Percentiles rank a stretch among this genome's conserved stretches.
phyloP scores from a whole-genome alignment of 2,888 invertebrate genomes.

The Drosophila testacea region DNA sequence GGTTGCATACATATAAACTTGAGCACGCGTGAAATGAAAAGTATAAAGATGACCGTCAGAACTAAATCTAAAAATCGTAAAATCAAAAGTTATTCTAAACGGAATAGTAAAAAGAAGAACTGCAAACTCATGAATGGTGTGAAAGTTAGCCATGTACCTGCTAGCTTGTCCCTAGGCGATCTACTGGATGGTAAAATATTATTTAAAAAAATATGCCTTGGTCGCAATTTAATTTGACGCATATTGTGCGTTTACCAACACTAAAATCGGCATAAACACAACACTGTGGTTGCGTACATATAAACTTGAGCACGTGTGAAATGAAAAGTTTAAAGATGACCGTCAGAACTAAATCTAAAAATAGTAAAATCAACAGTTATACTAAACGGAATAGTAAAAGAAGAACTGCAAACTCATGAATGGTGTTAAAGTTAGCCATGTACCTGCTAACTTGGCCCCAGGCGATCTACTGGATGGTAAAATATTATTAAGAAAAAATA shows the following conservation, averaged over 20 bases:
- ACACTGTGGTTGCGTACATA: background rate
- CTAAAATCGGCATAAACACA: background rate
- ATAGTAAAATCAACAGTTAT: background rate
- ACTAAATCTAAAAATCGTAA: background rate
- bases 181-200: background rate
- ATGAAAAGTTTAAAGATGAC: background rate
- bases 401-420: background rate
- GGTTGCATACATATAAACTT: background rate
- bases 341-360: background rate
- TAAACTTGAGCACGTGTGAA: background rate
- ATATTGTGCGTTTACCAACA: conserved; percentile 19
- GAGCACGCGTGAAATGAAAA: background rate
- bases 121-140: background rate
- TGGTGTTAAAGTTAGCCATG: background rate
- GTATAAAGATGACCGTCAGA: background rate
- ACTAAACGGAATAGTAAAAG: background rate
- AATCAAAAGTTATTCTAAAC: background rate
- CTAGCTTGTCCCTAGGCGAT: background rate
- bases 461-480: conserved; percentile 1
- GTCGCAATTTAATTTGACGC: background rate
- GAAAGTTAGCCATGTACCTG: background rate
- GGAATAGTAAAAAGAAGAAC: background rate
- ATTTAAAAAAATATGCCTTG: too few species aligned
- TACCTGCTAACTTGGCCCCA: background rate
- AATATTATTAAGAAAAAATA: too few species aligned